Percentiles rank a stretch among this genome's conserved stretches.
These are phyloP conservation scores for Chauna torquata DNA, from an alignment of 2,113 vertebrate species.

Conservation along the genomic window DNA sequence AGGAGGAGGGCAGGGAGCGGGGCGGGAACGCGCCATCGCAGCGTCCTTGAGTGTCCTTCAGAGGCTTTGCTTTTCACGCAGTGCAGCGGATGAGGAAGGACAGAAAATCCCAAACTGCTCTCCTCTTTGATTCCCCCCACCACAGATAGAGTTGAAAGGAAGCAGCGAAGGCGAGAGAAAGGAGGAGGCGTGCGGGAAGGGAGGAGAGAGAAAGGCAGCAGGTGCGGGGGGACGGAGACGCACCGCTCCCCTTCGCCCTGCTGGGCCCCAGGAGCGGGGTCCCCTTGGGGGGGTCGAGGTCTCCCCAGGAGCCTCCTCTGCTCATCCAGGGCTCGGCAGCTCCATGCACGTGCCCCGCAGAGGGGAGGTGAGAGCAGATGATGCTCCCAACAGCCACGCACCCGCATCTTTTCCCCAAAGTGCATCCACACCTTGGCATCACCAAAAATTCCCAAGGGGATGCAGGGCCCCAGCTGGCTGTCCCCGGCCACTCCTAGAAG, in stretches of 20 bases:
- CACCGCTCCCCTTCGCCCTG: neutral
- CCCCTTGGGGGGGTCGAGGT: neutral
- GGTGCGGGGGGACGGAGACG: neutral
- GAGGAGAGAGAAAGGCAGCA: neutral
- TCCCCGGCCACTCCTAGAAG: neutral
- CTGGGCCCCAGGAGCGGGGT: neutral
- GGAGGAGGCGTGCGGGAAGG: neutral
- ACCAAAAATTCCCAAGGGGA: neutral
- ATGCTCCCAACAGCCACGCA: fast-evolving
- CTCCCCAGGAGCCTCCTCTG: fast-evolving
- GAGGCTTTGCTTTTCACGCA: neutral
- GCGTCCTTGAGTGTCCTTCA: conserved; percentile 63
- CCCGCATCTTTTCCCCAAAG: neutral
- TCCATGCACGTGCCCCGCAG: fast-evolving
- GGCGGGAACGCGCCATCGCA: neutral
- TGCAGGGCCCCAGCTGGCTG: fast-evolving
- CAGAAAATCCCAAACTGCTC: conserved; percentile 24
- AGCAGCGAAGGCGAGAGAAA: neutral
- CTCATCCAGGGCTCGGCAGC: neutral
- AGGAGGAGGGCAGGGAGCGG: neutral
- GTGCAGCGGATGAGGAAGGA: neutral
- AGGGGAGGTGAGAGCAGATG: neutral
- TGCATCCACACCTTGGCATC: neutral
- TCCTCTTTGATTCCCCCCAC: neutral
- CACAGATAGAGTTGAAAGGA: neutral